A percentile compares a stretch with the other conserved stretches of the same genome.
Evolutionary conservation across 1,140 invertebrate species (phyloP).

Genomic region (Epicauta chinensis): DNA sequence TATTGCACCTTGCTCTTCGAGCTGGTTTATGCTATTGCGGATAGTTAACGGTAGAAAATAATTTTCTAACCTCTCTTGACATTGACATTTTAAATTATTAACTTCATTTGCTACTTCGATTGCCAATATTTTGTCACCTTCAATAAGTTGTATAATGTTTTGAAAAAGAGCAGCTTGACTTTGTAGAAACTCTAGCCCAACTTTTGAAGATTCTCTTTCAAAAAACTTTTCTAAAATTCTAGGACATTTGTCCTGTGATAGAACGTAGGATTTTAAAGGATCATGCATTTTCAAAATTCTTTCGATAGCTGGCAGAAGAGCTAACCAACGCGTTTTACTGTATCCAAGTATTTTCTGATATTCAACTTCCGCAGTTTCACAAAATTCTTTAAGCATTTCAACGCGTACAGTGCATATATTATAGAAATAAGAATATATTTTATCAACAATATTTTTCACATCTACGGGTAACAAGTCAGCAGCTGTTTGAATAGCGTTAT

Average conservation of each 20-base stretch:
- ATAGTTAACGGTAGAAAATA: slow-evolving; percentile 10
- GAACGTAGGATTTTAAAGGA: slow-evolving; percentile 33
- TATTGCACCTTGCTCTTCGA: slow-evolving; percentile 17
- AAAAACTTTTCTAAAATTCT: slow-evolving; percentile 9
- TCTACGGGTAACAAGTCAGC: slow-evolving; percentile 33
- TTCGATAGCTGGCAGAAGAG: slow-evolving; percentile 26
- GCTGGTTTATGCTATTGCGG: slow-evolving; percentile 1
- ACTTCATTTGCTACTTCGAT: too few relatives aligned
- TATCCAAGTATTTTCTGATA: slow-evolving; percentile 16
- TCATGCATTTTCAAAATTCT: slow-evolving; percentile 29
- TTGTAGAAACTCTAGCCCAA: slow-evolving; percentile 4
- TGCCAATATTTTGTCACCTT: too few relatives aligned
- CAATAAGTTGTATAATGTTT: slow-evolving; percentile 12
- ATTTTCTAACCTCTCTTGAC: slow-evolving; percentile 10
- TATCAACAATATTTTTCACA: slow-evolving; percentile 31
- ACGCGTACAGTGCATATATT: too few relatives aligned
- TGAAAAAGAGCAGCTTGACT: slow-evolving; percentile 6
- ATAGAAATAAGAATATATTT: slow-evolving; percentile 38
- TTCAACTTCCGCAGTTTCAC: slow-evolving; percentile 27
- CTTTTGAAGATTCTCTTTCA: slow-evolving; percentile 1
- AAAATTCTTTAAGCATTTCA: slow-evolving; percentile 36
- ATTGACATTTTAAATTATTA: slow-evolving; percentile 8
- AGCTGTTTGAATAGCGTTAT: slow-evolving; percentile 30
- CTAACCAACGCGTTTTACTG: slow-evolving; percentile 23
- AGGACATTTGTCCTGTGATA: slow-evolving; percentile 29